A percentile compares a stretch with the other conserved stretches of the same genome.
Conservation (phyloP, 2,888 invertebrate species). For the Rhodophaea formosa region DNA sequence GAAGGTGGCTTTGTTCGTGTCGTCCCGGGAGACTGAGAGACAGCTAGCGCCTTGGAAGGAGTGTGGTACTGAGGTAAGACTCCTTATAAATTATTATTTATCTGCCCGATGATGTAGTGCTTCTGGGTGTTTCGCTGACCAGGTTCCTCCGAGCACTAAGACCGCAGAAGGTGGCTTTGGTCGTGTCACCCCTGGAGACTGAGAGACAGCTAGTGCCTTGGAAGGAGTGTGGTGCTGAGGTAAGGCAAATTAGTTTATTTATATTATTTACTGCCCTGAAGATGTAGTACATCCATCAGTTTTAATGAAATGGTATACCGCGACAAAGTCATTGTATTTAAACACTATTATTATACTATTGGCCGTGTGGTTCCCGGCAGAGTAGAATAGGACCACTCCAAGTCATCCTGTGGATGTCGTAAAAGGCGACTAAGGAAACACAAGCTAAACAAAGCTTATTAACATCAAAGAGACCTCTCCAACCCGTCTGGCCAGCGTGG, state of each 20-base stretch:
- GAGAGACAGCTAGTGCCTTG: conserved; percentile 87
- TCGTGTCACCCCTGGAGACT: conserved; percentile 84
- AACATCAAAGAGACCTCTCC: too few relatives aligned
- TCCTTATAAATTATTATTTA: not conserved
- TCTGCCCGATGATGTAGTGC: conserved; percentile 83
- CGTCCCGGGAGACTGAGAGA: conserved; percentile 75
- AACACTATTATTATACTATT: too few relatives aligned
- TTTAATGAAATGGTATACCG: too few relatives aligned
- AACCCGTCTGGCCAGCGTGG: too few relatives aligned
- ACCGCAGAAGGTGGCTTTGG: conserved; percentile 84
- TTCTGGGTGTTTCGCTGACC: conserved; percentile 88
- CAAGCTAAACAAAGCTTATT: too few relatives aligned
- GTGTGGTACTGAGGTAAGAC: conserved; percentile 85
- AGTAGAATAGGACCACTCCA: too few relatives aligned
- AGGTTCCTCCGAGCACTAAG: conserved; percentile 87
- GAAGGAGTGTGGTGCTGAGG: conserved; percentile 89
- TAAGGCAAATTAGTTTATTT: conserved; percentile 54
- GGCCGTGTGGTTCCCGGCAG: too few relatives aligned
- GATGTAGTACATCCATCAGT: too few relatives aligned
- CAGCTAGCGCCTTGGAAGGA: conserved; percentile 91
- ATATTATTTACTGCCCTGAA: too few relatives aligned
- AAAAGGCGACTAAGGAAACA: too few relatives aligned
- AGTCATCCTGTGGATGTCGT: too few relatives aligned
- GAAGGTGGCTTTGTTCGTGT: conserved; percentile 86
- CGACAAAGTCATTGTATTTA: too few relatives aligned